phyloP scores from a whole-genome alignment of 2,113 vertebrate genomes.

The Cromileptes altivelis region DNA sequence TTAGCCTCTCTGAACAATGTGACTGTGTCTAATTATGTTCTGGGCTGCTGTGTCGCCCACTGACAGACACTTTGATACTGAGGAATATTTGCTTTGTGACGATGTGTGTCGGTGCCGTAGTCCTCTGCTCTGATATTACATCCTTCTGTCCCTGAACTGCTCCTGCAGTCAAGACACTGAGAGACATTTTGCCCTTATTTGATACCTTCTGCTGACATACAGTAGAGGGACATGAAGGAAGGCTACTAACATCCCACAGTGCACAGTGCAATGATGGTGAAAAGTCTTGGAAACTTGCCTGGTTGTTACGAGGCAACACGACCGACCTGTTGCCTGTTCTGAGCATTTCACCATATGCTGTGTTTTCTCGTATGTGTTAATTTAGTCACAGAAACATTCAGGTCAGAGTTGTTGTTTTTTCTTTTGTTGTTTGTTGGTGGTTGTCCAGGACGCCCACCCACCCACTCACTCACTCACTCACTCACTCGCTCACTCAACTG shows the following conservation, averaged over 20 bases:
- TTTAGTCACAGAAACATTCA: constrained; percentile 15
- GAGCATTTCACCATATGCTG: background rate
- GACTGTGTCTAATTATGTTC: background rate
- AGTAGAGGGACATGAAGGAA: no score
- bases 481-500: no score
- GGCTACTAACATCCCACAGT: no score
- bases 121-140: background rate
- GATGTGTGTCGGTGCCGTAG: background rate
- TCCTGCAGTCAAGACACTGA: background rate
- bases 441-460: constrained; percentile 20
- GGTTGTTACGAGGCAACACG: no score
- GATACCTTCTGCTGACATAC: background rate
- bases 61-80: constrained; percentile 26
- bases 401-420: background rate
- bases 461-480: constrained; percentile 21
- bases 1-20: constrained; percentile 31
- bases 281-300: no score
- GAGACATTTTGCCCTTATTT: background rate
- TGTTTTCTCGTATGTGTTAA: background rate
- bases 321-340: background rate
- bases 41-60: background rate
- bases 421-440: background rate
- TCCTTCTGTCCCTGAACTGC: background rate
- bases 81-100: constrained; percentile 13
- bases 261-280: no score